Base-by-base conservation (phyloP, 2,113 vertebrate species). In the Melanocharis versteri region DNA sequence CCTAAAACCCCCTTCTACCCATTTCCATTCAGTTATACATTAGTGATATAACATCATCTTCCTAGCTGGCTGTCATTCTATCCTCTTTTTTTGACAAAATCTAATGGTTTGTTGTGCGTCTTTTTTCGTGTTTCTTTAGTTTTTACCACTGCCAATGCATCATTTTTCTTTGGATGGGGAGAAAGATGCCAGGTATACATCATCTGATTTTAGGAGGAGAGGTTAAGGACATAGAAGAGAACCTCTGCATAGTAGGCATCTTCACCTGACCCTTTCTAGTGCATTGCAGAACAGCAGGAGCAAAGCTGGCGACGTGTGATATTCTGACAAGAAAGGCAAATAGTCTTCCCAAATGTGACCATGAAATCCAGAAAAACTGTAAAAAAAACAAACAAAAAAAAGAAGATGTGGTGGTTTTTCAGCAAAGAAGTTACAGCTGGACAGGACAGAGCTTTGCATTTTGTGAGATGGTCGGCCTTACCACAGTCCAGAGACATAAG, bases 401-500 rank as follows among this genome's bases (percentile, higher is more conserved):
- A 16, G 17, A 11, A 33, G 2, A 4, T 7, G 9, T 10, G 12
- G 10, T 26, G 9, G 4, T 58, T 39, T 53, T 87, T 69, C n/a
- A 73, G 28, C 10, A 73, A 48, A 53, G 37, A 42, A 26, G 4
- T 42, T 57, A 37, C 24, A 30, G 11, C 3, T 78, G 31, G 24
- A 76, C 10, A 30, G 8, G 17, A 77, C 15, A 47, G 39, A 70
- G 33, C 8, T 78, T 66, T 70, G 10, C 7, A 6, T 53, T 77
- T 73, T 60, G 1, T 44, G 26, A 57, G 13, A 44, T 37, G 21
- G 8, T 3, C 0, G 0, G 33, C 15, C 27, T 69, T n/a, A 42
- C 7, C 48, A 76, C 14, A 94, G 54, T 92, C 96, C 89, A 97
- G 71, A 94, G 58, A 92, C 50, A 58, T 60, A 97, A 88, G 53